Evolutionary conservation across 2,113 vertebrate genomes (phyloP), one percentile per base, ranked within the genome.

Genomic region (Conger conger): DNA sequence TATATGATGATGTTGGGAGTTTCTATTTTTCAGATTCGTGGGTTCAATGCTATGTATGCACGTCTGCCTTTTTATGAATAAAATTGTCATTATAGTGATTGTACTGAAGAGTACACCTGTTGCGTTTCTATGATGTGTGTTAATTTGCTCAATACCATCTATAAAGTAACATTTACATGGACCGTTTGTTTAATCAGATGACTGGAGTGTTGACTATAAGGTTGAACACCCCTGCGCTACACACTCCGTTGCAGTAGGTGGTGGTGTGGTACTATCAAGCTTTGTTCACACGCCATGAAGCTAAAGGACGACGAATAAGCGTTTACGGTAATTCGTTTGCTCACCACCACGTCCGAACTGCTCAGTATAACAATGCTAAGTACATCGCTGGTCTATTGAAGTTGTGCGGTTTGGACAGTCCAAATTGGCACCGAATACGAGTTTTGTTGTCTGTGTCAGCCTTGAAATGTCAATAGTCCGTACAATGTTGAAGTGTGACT

Each of bases 271-370:
- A 7, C 45, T 50, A 50, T 50, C 8, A 50, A 50, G 45, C 11
- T 50, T 50, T 7, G 45, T 42, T 1, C 15, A 50, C 45, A 1
- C 45, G 45, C 5, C 45, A 50, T 50, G 1, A 11, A 50, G 15
- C 45, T 13, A 50, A 50, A 50, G 9, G 15, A 50, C 45, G 45
- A 50, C 45, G 45, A 50, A 15, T 50, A 50, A 50, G 42, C 53
- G 17, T 83, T 77, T 77, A 83, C 73, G 82, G 82, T 77, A 83
- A 83, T 77, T 1, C 73, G 18, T 1, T 78, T 27, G n/a, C 27
- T 82, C 82, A 83, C 11, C 73, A 45, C 42, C 13, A 16, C 13
- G 63, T 45, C 17, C 16, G 33, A 17, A 16, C n/a, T 23, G 63
- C 30, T 76, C 30, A 30, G 30, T 30, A 68, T n/a, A 83, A 83